Percentiles rank a stretch among this genome's conserved stretches.
Conservation (phyloP, 2,888 invertebrate genomes). For the Prionchulus punctatus region DNA sequence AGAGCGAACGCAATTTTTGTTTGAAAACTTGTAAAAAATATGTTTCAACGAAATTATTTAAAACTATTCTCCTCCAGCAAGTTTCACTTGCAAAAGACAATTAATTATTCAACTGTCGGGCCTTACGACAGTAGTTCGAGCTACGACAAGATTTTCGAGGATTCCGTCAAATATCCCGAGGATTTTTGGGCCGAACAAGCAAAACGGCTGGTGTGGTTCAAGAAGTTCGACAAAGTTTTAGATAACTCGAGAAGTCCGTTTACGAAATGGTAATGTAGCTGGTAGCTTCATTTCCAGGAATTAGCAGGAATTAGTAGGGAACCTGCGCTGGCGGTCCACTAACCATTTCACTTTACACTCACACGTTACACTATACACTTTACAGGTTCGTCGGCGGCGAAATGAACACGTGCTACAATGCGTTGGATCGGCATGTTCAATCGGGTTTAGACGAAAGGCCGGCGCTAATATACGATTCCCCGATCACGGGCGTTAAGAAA, state of each 20-base stretch:
- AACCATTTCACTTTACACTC: too few relatives aligned
- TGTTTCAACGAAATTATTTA: too few relatives aligned
- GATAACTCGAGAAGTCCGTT: conserved; percentile 68
- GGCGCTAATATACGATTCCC: conserved; percentile 77
- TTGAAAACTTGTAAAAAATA: too few relatives aligned
- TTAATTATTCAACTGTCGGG: too few relatives aligned
- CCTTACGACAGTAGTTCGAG: neutral
- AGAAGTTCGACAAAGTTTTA: conserved; percentile 63
- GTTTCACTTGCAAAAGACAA: too few relatives aligned
- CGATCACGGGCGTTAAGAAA: conserved; percentile 57
- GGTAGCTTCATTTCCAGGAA: too few relatives aligned
- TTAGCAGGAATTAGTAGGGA: too few relatives aligned
- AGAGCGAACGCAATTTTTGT: too few relatives aligned
- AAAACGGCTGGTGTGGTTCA: conserved; percentile 57
- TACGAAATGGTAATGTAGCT: conserved; percentile 83
- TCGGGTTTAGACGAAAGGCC: conserved; percentile 56
- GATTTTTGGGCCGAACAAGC: conserved; percentile 73
- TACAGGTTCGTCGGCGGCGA: conserved; percentile 71
- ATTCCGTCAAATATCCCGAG: conserved; percentile 43
- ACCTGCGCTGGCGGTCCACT: too few relatives aligned
- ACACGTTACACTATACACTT: too few relatives aligned
- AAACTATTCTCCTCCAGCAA: too few relatives aligned
- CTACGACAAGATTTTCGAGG: conserved; percentile 8
- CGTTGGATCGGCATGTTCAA: conserved; percentile 69
- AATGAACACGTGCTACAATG: conserved; percentile 79